Conservation (phyloP, 2,888 invertebrate species). For the Chouioia cunea region DNA sequence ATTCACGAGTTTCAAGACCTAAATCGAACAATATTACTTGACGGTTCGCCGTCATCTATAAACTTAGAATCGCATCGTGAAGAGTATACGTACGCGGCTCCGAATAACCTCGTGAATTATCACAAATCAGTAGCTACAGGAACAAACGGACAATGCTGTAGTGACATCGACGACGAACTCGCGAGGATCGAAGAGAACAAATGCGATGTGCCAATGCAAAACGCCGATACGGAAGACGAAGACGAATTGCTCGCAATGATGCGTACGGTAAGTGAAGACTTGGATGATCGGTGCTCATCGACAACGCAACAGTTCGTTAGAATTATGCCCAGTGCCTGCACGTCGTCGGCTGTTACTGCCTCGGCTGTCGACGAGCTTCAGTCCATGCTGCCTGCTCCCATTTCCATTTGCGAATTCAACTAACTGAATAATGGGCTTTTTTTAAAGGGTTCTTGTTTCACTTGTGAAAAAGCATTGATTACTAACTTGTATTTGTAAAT, state of each 20-base stretch:
- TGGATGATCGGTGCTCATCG: slow-evolving; percentile 8
- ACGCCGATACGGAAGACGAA: slow-evolving; percentile 19
- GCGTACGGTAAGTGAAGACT: slow-evolving; percentile 43
- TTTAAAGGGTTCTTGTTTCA: neutral
- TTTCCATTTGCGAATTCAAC: slow-evolving; percentile 36
- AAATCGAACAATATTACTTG: slow-evolving; percentile 37
- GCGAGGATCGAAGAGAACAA: neutral
- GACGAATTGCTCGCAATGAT: slow-evolving; percentile 28
- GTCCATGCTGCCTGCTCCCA: slow-evolving; percentile 29
- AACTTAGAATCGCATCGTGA: slow-evolving; percentile 30
- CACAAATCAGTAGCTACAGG: slow-evolving; percentile 33
- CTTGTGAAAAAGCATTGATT: neutral
- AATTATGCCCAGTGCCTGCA: slow-evolving; percentile 10
- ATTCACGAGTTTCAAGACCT: slow-evolving; percentile 55
- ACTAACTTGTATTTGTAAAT: too few relatives aligned
- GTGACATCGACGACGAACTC: neutral
- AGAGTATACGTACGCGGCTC: slow-evolving; percentile 38
- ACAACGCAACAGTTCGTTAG: neutral
- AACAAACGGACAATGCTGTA: slow-evolving; percentile 7
- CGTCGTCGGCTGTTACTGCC: slow-evolving; percentile 18
- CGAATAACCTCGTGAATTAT: slow-evolving; percentile 16
- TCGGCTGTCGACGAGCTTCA: slow-evolving; percentile 28
- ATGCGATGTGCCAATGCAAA: neutral
- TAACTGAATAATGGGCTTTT: slow-evolving; percentile 4
- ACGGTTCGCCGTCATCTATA: neutral